Evolutionary conservation across 2,797 vertebrate species (phyloP).

Genomic region (Pangasius macronema): DNA sequence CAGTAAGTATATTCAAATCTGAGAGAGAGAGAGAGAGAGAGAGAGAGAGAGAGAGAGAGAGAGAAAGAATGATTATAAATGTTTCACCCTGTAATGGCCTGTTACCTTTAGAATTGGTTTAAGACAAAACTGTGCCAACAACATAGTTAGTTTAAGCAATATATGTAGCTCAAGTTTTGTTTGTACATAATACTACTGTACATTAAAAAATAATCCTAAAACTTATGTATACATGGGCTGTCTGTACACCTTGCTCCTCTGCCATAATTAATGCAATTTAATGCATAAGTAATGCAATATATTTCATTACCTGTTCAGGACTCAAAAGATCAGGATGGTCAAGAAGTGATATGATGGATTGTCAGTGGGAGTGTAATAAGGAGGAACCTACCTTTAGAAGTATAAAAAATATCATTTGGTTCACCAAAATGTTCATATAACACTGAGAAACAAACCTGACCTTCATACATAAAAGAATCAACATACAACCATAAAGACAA

Average conservation of each 20-base stretch:
- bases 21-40: neutral
- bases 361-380: slow-evolving; percentile 13
- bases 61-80: neutral
- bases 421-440: slow-evolving; percentile 30
- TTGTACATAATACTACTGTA: neutral
- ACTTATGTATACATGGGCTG: neutral
- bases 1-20: neutral
- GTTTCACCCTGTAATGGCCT: slow-evolving; percentile 5
- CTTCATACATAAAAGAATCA: neutral
- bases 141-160: neutral
- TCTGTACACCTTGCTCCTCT: neutral
- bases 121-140: neutral
- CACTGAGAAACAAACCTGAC: slow-evolving; percentile 30
- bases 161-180: neutral
- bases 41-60: neutral
- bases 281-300: neutral
- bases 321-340: slow-evolving; percentile 5
- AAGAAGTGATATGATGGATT: neutral
- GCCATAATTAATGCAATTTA: neutral
- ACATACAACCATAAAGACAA: slow-evolving; percentile 16
- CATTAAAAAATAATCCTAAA: neutral
- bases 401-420: slow-evolving; percentile 30
- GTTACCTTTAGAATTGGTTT: neutral
- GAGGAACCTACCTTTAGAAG: slow-evolving; percentile 13
- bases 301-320: neutral